These are phyloP conservation scores for Tortricodes alternella DNA, from an alignment of 2,888 invertebrate genomes.

Conservation along the genomic window DNA sequence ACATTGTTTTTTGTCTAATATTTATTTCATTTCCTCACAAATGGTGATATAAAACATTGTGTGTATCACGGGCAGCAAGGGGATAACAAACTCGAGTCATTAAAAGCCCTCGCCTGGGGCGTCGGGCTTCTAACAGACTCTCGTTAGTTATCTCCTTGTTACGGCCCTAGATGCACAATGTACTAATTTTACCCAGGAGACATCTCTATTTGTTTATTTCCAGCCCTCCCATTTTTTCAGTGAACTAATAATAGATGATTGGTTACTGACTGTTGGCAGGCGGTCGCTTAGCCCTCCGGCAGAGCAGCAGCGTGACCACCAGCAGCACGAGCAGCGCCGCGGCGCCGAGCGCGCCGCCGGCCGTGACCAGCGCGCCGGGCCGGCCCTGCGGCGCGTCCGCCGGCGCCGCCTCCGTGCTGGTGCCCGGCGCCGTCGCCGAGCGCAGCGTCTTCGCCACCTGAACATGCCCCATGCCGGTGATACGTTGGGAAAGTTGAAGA, in stretches of 20 bases:
- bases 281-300: slow-evolving; percentile 62
- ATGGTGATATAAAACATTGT: no score
- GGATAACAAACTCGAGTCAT: no score
- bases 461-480: background rate
- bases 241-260: background rate
- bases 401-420: slow-evolving; percentile 43
- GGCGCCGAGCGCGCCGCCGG: slow-evolving; percentile 70
- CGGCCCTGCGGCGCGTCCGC: slow-evolving; percentile 44
- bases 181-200: no score
- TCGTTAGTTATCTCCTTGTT: no score
- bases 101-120: no score
- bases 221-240: no score
- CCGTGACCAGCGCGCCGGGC: slow-evolving; percentile 64
- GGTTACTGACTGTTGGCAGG: slow-evolving; percentile 57
- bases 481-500: background rate
- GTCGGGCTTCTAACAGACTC: no score
- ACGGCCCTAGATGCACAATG: no score
- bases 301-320: slow-evolving; percentile 61
- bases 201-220: no score
- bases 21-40: no score
- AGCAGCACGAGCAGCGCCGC: slow-evolving; percentile 60
- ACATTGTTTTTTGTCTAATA: no score
- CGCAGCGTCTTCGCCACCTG: slow-evolving; percentile 44
- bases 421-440: slow-evolving; percentile 32
- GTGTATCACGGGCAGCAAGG: no score